Conservation (phyloP, 2,888 invertebrate species). For the Elegia similella region DNA sequence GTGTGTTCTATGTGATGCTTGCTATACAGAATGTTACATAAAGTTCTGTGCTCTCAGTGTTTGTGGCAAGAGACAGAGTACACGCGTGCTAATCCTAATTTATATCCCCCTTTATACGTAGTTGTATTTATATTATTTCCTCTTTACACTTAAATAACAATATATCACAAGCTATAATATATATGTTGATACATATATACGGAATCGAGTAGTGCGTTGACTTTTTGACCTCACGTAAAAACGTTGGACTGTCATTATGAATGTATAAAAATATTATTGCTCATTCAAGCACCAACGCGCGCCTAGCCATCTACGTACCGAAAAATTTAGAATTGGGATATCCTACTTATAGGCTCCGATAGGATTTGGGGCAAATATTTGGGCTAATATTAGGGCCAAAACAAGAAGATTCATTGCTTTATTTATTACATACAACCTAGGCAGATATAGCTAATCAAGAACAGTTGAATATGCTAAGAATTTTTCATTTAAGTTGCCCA, state of each 20-base stretch:
- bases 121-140: conserved; percentile 72
- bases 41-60: neutral
- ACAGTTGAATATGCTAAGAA: too few species aligned
- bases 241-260: conserved; percentile 65
- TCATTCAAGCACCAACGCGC: conserved; percentile 80
- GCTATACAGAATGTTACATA: neutral
- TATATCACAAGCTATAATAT: conserved; percentile 81
- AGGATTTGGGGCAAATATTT: neutral
- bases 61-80: conserved; percentile 44
- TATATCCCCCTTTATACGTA: conserved; percentile 60
- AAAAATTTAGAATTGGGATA: conserved; percentile 70
- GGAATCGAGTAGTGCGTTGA: conserved; percentile 51
- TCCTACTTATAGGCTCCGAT: conserved; percentile 47
- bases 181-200: conserved; percentile 43
- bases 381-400: neutral
- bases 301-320: conserved; percentile 74
- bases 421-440: too few species aligned
- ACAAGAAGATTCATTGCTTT: too few species aligned
- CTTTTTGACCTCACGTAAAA: conserved; percentile 62
- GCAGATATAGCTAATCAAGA: too few species aligned
- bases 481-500: too few species aligned
- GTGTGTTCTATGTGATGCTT: too few species aligned
- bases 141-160: conserved; percentile 81
- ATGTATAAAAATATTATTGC: conserved; percentile 83
- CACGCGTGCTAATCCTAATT: conserved; percentile 71